Percentiles rank a stretch among this genome's conserved stretches.
These are phyloP conservation scores for Nesoenas mayeri DNA, from an alignment of 2,113 vertebrate species.

Conservation along the genomic window DNA sequence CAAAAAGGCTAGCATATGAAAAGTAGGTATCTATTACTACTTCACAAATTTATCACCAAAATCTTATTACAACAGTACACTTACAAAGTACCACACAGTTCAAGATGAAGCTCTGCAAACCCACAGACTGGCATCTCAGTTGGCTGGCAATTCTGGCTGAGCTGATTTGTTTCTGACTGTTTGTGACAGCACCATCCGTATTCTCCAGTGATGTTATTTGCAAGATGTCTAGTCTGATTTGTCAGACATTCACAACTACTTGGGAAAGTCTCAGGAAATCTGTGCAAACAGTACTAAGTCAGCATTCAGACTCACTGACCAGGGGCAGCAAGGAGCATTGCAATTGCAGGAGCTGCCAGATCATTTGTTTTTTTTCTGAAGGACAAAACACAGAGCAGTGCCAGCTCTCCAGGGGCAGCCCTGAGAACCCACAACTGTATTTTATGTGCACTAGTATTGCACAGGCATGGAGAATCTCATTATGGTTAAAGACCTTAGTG, in stretches of 20 bases:
- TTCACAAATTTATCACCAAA: background rate
- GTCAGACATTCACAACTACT: background rate
- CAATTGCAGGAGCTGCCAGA: background rate
- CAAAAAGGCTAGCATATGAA: background rate
- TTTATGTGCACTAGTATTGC: background rate
- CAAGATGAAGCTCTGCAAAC: background rate
- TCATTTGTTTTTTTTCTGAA: background rate
- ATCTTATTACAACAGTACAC: background rate
- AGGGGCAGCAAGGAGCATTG: background rate
- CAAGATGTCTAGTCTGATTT: background rate
- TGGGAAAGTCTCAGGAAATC: background rate
- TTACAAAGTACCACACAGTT: background rate
- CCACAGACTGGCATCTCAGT: background rate
- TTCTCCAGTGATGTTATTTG: background rate
- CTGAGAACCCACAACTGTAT: fast-evolving
- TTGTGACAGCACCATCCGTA: background rate
- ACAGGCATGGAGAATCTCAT: background rate
- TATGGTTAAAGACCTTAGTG: background rate
- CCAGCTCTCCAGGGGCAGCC: fast-evolving
- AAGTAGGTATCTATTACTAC: background rate
- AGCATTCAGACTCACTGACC: background rate
- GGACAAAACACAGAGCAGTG: background rate
- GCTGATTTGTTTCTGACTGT: background rate
- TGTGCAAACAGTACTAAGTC: background rate
- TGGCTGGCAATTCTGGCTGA: background rate